Evolutionary conservation across 2,113 vertebrate genomes (phyloP).

Genomic region (Sciurus niger): DNA sequence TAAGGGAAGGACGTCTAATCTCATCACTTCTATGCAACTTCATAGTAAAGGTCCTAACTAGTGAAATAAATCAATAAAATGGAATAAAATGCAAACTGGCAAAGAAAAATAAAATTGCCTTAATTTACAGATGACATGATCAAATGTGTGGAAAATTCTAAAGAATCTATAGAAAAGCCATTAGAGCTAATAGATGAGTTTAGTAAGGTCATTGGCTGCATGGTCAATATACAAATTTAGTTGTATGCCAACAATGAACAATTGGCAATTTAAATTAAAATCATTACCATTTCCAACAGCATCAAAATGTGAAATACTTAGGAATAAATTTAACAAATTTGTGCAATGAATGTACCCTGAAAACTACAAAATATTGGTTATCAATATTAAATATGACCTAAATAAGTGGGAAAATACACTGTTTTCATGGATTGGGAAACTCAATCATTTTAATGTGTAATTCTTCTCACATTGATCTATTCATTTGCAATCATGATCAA

Average conservation of each 20-base stretch:
- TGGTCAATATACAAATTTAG: not conserved
- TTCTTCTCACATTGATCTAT: not conserved
- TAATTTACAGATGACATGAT: not conserved
- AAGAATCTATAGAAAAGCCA: not conserved
- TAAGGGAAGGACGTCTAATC: not conserved
- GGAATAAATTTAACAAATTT: not conserved
- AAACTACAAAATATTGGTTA: not conserved
- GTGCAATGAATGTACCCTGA: not conserved
- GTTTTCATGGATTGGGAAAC: not conserved
- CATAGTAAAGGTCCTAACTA: not conserved
- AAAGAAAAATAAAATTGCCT: not conserved
- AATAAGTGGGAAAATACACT: not conserved
- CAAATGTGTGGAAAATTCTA: not conserved
- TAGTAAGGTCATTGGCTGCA: not conserved
- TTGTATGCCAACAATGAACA: not conserved
- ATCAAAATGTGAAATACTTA: not conserved
- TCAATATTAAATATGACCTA: not conserved
- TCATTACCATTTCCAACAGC: not conserved
- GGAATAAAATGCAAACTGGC: not conserved
- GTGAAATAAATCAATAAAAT: constrained; percentile 8
- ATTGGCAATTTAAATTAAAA: constrained; percentile 7
- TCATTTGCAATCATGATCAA: not conserved
- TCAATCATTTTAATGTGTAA: not conserved
- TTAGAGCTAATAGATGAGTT: not conserved
- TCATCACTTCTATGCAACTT: not conserved